Base-by-base conservation (phyloP, 2,888 invertebrate species). In the Merodon equestris region DNA sequence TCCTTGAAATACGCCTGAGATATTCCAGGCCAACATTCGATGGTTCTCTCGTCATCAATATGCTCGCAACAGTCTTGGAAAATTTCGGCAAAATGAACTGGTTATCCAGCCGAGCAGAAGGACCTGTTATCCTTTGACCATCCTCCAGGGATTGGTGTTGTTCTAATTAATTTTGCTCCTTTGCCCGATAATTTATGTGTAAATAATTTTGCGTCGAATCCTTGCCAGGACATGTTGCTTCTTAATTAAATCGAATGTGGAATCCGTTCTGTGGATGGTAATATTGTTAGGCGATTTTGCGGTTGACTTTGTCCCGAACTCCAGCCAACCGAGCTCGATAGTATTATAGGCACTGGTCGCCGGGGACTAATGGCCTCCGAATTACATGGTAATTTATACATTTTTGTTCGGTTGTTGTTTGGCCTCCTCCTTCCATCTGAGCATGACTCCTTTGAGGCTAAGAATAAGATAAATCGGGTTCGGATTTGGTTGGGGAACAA, bases 211-310 rank as follows among this genome's bases (percentile, higher is more conserved):
- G 27, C 68, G 58, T 74, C 48, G 79, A 70, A 74, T 74, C 74
- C 64, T 74, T 64, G 53, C 54, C 68, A 70, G 74, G 74, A 79
- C 79, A 79, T 79, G 79, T 79, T 79, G 79, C 79, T 79, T 74
- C 79, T 79, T 79, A 79, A 79, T 79, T 79, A 79, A 73, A 74
- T 74, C 68, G 64, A 68, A 79, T 70, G 50, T 15, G 44, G 53
- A 51, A 34, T 56, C 27, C 48, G 34, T 72, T 66, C 53, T 9
- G 40, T 42, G 56, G 50, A n/a, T 56, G 44, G 42, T 18, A 47
- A 36, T 12, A 73, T 73, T 66, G 58, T 58, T 60, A 47, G 58
- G 40, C 42, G 51, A 66, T 66, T 73, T 58, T 73, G 66, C 42
- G 58, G 58, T 60, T 9, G 47, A 48, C 40, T 60, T 45, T 60